phyloP scores from a whole-genome alignment of 2,888 invertebrate species.

The Phorcus lineatus region DNA sequence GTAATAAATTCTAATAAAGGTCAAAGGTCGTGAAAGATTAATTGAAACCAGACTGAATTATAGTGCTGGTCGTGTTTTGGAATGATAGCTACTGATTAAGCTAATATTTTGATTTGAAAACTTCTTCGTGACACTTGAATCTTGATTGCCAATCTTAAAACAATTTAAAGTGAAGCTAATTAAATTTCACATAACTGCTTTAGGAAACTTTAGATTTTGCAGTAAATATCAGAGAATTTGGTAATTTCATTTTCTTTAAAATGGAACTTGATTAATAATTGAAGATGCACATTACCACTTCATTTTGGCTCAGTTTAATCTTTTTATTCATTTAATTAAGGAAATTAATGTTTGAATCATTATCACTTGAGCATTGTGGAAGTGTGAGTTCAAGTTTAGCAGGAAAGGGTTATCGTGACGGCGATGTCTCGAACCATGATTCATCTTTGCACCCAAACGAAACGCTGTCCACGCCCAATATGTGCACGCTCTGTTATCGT shows the following conservation, averaged over 20 bases:
- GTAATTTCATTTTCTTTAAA: background rate
- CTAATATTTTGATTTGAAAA: too few species aligned
- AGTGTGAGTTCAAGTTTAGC: background rate
- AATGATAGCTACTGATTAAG: too few species aligned
- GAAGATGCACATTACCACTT: background rate
- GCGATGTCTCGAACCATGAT: background rate
- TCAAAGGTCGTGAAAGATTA: too few species aligned
- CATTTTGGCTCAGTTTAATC: background rate
- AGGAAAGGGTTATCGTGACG: background rate
- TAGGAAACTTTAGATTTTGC: too few species aligned
- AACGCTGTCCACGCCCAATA: too few species aligned
- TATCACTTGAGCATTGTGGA: background rate
- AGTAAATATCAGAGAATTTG: background rate
- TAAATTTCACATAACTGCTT: too few species aligned
- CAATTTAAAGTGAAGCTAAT: too few species aligned
- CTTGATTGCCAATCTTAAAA: too few species aligned
- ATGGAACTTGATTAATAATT: background rate
- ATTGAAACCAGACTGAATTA: too few species aligned
- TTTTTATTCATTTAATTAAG: background rate
- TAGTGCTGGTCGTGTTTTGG: too few species aligned
- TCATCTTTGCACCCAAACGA: background rate
- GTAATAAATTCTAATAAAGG: too few species aligned
- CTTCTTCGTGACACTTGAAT: too few species aligned
- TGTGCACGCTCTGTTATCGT: background rate
- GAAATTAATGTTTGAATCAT: slow-evolving; percentile 13